Evolutionary conservation across 2,797 vertebrate species (phyloP), one percentile per base, ranked within the genome.

Genomic region (Chiloscyllium punctatum): DNA sequence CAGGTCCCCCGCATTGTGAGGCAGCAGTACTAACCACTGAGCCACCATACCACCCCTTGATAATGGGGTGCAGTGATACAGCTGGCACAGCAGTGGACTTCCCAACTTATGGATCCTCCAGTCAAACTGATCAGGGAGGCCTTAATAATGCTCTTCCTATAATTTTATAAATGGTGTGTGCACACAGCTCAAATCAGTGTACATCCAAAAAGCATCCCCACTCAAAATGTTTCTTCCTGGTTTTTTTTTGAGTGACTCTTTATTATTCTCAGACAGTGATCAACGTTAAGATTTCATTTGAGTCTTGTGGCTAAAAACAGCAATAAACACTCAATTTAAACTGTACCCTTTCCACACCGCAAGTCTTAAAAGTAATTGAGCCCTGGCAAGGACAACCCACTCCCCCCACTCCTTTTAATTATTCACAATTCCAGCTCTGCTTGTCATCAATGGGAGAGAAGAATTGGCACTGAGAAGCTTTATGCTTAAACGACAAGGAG

Each of bases 291-390:
- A 74, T 95, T 53, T 57, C 53, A 33, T 18, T 74, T 53, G 66
- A 94, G 71, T 53, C 71, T 77, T 95, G 94, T 95, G 94, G 94
- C 95, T 74, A 57, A 74, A 69, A 95, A n/a, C 48, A 77, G 71
- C 69, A 95, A 74, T 74, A 94, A 94, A 94, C 69, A 94, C 94
- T 30, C 42, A n/a, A 48, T 18, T 51, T 72, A 30, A 95, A 77
- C 94, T 95, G 27, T 74, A 95, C 51, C 11, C 71, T 72, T 72
- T 74, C 69, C 48, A 30, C 71, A 77, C 69, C 94, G 53, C 94
- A 95, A 94, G 27, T 72, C 69, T 74, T 74, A 72, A 53, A 48
- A 53, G 42, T 74, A 95, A 95, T 74, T 95, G 69, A 51, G 42
- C 16, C 48, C 42, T 71, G 48, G 94, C 94, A 74, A 95, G 94